These are phyloP conservation scores for Alligator sinensis DNA, from an alignment of 2,113 vertebrate genomes.

Conservation along the genomic window DNA sequence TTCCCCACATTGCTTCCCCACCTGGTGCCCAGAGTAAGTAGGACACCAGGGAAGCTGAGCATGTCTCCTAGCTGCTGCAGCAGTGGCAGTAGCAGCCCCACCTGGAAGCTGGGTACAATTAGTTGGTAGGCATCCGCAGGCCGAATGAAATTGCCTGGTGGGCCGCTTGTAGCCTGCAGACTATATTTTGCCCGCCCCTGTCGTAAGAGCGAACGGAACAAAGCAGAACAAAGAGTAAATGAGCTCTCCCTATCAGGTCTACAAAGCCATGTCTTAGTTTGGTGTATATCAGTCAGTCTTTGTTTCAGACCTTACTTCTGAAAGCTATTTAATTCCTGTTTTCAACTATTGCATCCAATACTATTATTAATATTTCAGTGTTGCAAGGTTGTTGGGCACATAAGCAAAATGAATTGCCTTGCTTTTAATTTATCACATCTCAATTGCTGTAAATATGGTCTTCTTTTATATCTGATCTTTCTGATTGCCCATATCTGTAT, in stretches of 20 bases:
- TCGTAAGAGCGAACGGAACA: no score
- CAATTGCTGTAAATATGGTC: neutral
- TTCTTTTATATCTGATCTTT: conserved; percentile 25
- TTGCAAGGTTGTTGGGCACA: neutral
- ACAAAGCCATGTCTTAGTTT: neutral
- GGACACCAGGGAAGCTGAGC: no score
- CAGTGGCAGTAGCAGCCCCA: no score
- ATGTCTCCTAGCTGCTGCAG: no score
- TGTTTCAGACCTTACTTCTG: neutral
- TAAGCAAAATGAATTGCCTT: neutral
- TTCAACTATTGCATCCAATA: neutral
- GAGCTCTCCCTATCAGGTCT: no score
- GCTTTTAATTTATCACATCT: accelerated
- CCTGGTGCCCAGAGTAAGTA: no score
- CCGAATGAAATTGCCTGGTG: no score
- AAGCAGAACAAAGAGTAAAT: neutral
- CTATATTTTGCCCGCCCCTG: no score
- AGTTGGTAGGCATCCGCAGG: no score
- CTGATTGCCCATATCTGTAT: neutral
- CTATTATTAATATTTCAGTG: neutral
- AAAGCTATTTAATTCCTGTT: neutral
- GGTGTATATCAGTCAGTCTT: neutral
- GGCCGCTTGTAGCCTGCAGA: no score
- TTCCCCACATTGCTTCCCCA: no score
- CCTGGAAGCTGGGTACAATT: no score